These are phyloP conservation scores for Falco concolor DNA, from an alignment of 2,797 vertebrate genomes.

Conservation along the genomic window DNA sequence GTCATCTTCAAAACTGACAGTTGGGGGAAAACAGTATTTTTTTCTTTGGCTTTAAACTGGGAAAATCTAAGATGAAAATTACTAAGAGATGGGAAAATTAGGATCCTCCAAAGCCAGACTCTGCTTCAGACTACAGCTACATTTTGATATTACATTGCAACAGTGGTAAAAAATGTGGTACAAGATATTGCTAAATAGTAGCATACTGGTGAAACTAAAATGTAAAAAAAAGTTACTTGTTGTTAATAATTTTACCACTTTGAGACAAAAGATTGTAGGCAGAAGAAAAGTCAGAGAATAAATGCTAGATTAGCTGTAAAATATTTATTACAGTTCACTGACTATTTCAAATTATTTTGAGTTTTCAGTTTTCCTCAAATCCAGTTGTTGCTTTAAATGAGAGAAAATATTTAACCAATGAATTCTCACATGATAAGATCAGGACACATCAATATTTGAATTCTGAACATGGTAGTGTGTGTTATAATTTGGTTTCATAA, in stretches of 20 bases:
- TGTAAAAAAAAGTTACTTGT: background rate
- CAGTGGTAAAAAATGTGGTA: conserved; percentile 1
- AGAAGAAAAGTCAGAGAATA: background rate
- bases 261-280: background rate
- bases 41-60: background rate
- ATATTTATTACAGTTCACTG: conserved; percentile 34
- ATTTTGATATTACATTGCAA: background rate
- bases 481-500: conserved; percentile 35
- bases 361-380: conserved; percentile 13
- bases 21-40: background rate
- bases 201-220: background rate
- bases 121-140: background rate
- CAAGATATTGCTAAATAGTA: background rate
- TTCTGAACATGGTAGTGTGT: background rate
- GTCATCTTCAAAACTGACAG: background rate
- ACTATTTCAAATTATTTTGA: background rate
- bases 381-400: conserved; percentile 2
- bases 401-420: background rate
- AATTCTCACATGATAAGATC: background rate
- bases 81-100: background rate
- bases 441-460: background rate
- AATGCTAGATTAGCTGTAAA: conserved; percentile 8
- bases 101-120: background rate
- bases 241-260: background rate
- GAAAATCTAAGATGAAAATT: background rate